Base-by-base conservation (phyloP, 1,140 invertebrate genomes). In the Branchinecta lindahli region DNA sequence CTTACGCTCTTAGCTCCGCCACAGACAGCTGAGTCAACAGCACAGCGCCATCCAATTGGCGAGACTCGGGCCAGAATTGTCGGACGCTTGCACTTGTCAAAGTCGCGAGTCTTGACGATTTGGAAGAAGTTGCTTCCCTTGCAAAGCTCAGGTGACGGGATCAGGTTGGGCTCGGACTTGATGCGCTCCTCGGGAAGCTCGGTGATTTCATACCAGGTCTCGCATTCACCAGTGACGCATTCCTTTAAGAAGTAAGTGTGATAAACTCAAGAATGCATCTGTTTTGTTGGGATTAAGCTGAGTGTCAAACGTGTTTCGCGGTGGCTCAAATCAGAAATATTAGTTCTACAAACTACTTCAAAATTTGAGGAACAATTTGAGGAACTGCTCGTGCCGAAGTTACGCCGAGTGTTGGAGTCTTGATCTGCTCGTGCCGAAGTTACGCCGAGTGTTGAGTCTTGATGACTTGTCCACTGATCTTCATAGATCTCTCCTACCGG, bases 71-170 rank as follows among this genome's bases (percentile, higher is more conserved):
- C 52, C 18, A 61, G 18, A 6, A 61, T 61, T 15, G 52, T 72
- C 68, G 73, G 71, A 46, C 74, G 65, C 20, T 66, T 70, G 70
- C 75, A 76, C 44, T 72, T 71, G 65, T 74, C 75, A 65, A 76
- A 75, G 72, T 76, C 74, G 66, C 74, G 69, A 45, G 72, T 73
- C 70, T 76, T 76, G 68, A 72, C 69, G 71, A 76, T 75, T 45
- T 75, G 72, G 72, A 73, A 76, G 67, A 75, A 69, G 46, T 74
- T 72, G 12, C 70, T 47, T n/a, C 72, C 67, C 3, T 73, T 45
- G 70, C 75, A 76, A 69, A 75, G 71, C 44, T 74, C 44, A 15
- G 72, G 20, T 65, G 72, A 73, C 61, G 74, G 71, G 44, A 72
- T 18, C 8, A 72, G 18, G n/a, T 67, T 33, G 15, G 68, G 68